A percentile compares a stretch with the other conserved stretches of the same genome.
phyloP scores from a whole-genome alignment of 2,797 vertebrate species.

The Periophthalmus magnuspinnatus region DNA sequence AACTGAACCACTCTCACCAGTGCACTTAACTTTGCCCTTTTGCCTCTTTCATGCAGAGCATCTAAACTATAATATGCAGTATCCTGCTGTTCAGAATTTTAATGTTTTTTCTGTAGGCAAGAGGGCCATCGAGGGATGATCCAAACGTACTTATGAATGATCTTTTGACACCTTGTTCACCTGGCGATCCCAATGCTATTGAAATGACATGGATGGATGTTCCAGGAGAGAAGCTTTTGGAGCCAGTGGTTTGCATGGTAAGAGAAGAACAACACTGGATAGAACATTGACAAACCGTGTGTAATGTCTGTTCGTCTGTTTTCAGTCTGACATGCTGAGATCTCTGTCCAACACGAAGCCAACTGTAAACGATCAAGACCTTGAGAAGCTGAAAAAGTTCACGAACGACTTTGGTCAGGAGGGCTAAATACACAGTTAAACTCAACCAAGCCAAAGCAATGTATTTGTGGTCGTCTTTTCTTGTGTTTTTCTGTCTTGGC shows the following conservation, averaged over 20 bases:
- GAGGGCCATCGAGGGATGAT: slow-evolving; percentile 83
- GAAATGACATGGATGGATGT: slow-evolving; percentile 99
- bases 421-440: slow-evolving; percentile 79
- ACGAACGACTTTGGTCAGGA: slow-evolving; percentile 99
- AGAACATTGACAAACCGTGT: background rate
- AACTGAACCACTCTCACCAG: background rate
- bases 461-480: slow-evolving; percentile 57
- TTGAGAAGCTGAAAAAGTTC: slow-evolving; percentile 96
- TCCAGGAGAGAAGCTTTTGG: slow-evolving; percentile 90
- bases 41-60: background rate
- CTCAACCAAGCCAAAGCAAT: slow-evolving; percentile 69
- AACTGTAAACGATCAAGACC: slow-evolving; percentile 95
- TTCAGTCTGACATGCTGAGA: slow-evolving; percentile 89
- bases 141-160: slow-evolving; percentile 81
- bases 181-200: slow-evolving; percentile 86
- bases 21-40: background rate
- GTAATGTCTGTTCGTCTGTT: slow-evolving; percentile 16
- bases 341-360: slow-evolving; percentile 89
- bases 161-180: slow-evolving; percentile 92
- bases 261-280: slow-evolving; percentile 44
- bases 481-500: slow-evolving; percentile 45
- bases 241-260: slow-evolving; percentile 92
- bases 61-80: background rate
- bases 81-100: slow-evolving; percentile 2
- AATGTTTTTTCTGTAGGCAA: slow-evolving; percentile 73